These are phyloP conservation scores for Omphaloscelis lunosa DNA, from an alignment of 2,888 invertebrate genomes.

Conservation along the genomic window DNA sequence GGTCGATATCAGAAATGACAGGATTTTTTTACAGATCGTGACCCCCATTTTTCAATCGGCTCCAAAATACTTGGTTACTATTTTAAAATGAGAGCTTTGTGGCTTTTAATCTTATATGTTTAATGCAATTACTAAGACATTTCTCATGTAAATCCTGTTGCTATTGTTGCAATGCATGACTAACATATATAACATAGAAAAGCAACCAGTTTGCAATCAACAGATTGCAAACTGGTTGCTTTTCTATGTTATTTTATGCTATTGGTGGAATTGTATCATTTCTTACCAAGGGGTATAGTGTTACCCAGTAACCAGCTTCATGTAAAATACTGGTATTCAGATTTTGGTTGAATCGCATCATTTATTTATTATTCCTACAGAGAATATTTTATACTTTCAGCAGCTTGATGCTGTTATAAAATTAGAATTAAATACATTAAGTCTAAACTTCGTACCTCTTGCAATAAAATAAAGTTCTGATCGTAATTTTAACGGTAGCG, in stretches of 20 bases:
- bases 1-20: neutral
- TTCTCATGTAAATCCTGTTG: neutral
- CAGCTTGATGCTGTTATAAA: neutral
- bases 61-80: neutral
- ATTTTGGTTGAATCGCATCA: neutral
- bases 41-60: neutral
- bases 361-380: neutral
- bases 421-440: neutral
- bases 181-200: no score
- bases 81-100: neutral
- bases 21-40: slow-evolving; percentile 2
- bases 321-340: neutral
- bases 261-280: neutral
- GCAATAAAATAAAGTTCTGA: slow-evolving; percentile 9
- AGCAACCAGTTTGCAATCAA: no score
- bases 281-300: no score
- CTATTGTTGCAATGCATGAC: neutral
- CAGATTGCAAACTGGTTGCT: neutral
- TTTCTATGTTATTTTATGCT: neutral
- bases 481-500: slow-evolving; percentile 22
- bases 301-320: no score
- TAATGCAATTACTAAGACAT: neutral
- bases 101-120: neutral
- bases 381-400: neutral
- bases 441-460: neutral